Evolutionary conservation across 2,888 invertebrate species (phyloP).

Genomic region (Thera obeliscata): DNA sequence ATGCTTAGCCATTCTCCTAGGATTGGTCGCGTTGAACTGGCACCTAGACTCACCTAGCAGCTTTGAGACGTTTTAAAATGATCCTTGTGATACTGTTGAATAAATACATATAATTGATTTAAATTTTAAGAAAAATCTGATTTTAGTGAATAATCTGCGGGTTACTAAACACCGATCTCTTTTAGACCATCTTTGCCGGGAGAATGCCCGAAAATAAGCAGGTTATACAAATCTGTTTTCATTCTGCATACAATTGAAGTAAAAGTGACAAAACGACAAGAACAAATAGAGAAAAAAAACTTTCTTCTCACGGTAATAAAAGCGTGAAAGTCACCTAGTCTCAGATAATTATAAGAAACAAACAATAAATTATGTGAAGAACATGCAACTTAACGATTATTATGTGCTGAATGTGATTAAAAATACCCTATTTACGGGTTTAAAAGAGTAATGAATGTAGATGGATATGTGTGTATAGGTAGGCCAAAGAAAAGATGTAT

Average conservation of each 20-base stretch:
- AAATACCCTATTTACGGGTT: not conserved
- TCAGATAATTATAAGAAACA: slow-evolving; percentile 45
- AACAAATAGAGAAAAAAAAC: slow-evolving; percentile 42
- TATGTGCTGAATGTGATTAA: slow-evolving; percentile 19
- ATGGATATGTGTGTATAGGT: too few relatives aligned
- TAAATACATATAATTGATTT: too few relatives aligned
- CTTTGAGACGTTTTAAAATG: too few relatives aligned
- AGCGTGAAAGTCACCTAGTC: slow-evolving; percentile 47
- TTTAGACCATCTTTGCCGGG: too few relatives aligned
- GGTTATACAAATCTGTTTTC: slow-evolving; percentile 32
- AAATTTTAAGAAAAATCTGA: too few relatives aligned
- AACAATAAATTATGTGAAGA: slow-evolving; percentile 44
- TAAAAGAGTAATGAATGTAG: not conserved
- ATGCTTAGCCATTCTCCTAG: too few relatives aligned
- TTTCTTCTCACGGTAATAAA: slow-evolving; percentile 49
- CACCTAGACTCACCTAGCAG: too few relatives aligned
- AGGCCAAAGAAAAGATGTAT: too few relatives aligned
- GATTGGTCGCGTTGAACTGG: too few relatives aligned
- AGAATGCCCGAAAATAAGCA: slow-evolving; percentile 1
- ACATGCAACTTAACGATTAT: slow-evolving; percentile 27
- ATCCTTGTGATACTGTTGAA: too few relatives aligned
- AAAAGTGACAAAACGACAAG: slow-evolving; percentile 41
- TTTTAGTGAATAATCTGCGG: too few relatives aligned
- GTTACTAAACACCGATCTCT: too few relatives aligned
- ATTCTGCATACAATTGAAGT: slow-evolving; percentile 37